phyloP scores from a whole-genome alignment of 2,797 vertebrate genomes.

The Ptychobarbus kaznakovi region DNA sequence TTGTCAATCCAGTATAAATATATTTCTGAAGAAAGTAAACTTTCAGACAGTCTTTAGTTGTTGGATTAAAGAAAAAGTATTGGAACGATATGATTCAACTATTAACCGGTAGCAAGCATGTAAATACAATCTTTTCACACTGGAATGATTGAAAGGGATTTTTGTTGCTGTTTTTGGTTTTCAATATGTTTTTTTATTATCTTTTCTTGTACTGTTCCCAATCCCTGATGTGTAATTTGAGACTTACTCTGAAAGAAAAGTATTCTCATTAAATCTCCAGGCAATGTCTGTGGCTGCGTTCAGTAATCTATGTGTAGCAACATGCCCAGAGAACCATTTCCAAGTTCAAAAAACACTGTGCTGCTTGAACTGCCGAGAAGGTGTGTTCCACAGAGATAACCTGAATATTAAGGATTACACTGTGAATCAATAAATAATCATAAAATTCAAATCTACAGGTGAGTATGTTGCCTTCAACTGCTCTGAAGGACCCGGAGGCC shows the following conservation, averaged over 20 bases:
- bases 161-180: neutral
- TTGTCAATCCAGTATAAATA: neutral
- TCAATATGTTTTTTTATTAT: neutral
- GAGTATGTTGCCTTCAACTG: neutral
- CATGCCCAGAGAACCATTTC: neutral
- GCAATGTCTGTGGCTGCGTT: neutral
- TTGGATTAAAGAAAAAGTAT: neutral
- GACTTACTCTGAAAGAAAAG: neutral
- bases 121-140: neutral
- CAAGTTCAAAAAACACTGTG: neutral
- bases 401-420: neutral
- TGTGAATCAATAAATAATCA: constrained; percentile 1
- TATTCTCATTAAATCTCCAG: neutral
- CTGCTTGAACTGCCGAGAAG: neutral
- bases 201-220: neutral
- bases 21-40: neutral
- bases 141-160: neutral
- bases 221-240: neutral
- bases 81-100: neutral
- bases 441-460: neutral
- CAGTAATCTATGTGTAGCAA: neutral
- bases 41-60: neutral
- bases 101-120: neutral
- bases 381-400: neutral
- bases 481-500: rapidly evolving